Evolutionary conservation across 2,797 vertebrate genomes (phyloP).

Genomic region (Uromys caudimaculatus): DNA sequence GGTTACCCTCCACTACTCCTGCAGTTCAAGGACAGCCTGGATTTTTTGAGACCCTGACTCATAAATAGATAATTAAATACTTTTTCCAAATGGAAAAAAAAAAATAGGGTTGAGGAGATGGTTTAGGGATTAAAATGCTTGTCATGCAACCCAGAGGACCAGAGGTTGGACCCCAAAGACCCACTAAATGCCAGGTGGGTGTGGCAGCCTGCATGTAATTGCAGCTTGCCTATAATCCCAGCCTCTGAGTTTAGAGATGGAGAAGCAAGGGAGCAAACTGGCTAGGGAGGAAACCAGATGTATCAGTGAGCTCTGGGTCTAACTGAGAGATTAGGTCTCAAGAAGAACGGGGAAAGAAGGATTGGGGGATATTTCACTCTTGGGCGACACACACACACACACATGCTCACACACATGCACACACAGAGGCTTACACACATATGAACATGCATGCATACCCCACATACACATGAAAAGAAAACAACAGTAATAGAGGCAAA

Average conservation of each 20-base stretch:
- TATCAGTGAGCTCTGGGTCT: not conserved
- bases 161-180: not conserved
- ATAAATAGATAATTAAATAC: not conserved
- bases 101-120: not conserved
- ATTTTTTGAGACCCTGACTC: not conserved
- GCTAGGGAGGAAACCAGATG: not conserved
- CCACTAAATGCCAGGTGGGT: too few relatives aligned
- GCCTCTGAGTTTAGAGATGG: not conserved
- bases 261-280: not conserved
- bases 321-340: not conserved
- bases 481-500: not conserved
- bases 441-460: not conserved
- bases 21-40: not conserved
- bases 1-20: not conserved
- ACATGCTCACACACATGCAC: not conserved
- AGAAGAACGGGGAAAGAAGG: not conserved
- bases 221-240: not conserved
- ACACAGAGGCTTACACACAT: not conserved
- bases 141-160: not conserved
- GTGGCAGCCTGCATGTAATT: not conserved
- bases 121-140: not conserved
- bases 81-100: not conserved
- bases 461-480: not conserved
- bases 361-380: not conserved
- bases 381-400: not conserved